Percentiles rank a stretch among this genome's conserved stretches.
These are phyloP conservation scores for Cheilosia impressa DNA, from an alignment of 2,888 invertebrate species.

Conservation along the genomic window DNA sequence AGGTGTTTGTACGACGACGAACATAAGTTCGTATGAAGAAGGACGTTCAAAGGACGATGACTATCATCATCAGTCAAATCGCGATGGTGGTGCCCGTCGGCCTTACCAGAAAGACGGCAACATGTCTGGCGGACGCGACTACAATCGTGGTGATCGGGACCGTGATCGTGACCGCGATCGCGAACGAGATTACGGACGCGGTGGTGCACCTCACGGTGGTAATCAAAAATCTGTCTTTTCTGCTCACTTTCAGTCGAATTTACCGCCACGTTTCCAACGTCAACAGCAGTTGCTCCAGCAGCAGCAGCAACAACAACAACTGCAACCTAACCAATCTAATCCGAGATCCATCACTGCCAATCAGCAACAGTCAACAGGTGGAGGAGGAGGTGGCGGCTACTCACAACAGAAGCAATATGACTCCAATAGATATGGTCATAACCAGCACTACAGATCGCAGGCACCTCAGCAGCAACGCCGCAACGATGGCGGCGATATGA, in stretches of 20 bases:
- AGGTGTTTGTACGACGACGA: constrained; percentile 47
- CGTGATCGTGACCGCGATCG: constrained; percentile 64
- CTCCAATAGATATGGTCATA: constrained; percentile 62
- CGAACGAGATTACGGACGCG: constrained; percentile 74
- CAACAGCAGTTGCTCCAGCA: constrained; percentile 86
- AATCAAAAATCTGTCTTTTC: constrained; percentile 85
- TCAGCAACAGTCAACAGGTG: constrained; percentile 76
- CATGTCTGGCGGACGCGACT: constrained; percentile 75
- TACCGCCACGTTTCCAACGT: constrained; percentile 93
- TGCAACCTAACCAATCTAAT: constrained; percentile 65
- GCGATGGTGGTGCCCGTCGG: constrained; percentile 59
- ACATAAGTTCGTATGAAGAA: constrained; percentile 60
- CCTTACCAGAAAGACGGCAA: constrained; percentile 56
- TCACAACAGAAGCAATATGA: constrained; percentile 67
- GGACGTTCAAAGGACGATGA: constrained; percentile 75
- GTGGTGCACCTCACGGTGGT: constrained; percentile 78
- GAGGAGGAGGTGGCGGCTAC: constrained; percentile 72
- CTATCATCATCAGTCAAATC: constrained; percentile 72
- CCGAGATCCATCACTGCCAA: constrained; percentile 77
- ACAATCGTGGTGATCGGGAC: constrained; percentile 72
- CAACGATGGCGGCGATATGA: constrained; percentile 66
- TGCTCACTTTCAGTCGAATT: constrained; percentile 90
- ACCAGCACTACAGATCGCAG: constrained; percentile 62
- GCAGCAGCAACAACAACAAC: constrained; percentile 61
- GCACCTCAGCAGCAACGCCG: constrained; percentile 52